phyloP scores from a whole-genome alignment of 2,113 vertebrate species.

The Solea solea region DNA sequence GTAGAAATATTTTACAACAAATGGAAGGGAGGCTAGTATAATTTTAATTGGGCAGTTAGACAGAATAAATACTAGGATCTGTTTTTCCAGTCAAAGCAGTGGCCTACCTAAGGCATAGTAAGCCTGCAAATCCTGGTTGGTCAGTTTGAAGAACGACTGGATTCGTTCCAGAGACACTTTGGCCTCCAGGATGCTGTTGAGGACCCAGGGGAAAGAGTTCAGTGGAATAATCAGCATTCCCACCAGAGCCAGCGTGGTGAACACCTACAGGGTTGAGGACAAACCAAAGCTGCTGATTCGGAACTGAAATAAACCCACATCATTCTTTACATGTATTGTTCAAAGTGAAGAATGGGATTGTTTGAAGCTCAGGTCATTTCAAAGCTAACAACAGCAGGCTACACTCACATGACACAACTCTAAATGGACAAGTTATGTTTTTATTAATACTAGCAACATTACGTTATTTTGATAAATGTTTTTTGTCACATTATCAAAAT shows the following conservation, averaged over 20 bases:
- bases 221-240: constrained; percentile 94
- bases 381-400: no score
- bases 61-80: neutral
- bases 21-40: neutral
- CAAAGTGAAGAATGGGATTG: no score
- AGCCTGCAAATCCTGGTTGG: constrained; percentile 83
- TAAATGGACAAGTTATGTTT: no score
- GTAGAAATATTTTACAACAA: neutral
- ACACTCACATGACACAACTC: no score
- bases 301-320: neutral
- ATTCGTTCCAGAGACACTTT: constrained; percentile 95
- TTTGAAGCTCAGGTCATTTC: no score
- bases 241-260: constrained; percentile 93
- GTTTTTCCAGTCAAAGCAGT: neutral
- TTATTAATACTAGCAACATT: no score
- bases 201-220: constrained; percentile 94
- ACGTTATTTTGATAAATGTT: no score
- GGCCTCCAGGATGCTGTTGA: constrained; percentile 91
- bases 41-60: neutral
- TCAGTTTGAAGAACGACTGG: constrained; percentile 88
- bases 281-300: neutral
- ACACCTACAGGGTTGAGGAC: constrained; percentile 83
- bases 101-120: constrained; percentile 83
- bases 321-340: no score
- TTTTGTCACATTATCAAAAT: no score